Percentiles rank a stretch among this genome's conserved stretches.
These are phyloP conservation scores for Acrobasis suavella DNA, from an alignment of 2,888 invertebrate species.

Conservation along the genomic window DNA sequence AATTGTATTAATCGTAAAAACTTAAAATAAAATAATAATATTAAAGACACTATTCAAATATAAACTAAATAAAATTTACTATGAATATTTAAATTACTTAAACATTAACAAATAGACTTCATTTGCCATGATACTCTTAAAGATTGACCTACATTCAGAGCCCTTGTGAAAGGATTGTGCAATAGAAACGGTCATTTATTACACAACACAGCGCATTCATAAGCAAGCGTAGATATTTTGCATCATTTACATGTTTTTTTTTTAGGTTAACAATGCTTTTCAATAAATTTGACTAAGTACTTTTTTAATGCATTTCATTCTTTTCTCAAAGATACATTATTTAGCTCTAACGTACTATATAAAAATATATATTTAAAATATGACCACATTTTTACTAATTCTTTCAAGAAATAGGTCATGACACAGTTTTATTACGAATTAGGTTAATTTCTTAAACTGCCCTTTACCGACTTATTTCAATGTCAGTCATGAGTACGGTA, in stretches of 20 bases:
- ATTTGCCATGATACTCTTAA: conserved; percentile 67
- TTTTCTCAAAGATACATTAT: background rate
- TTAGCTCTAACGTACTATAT: background rate
- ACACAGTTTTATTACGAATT: conserved; percentile 67
- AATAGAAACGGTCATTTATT: conserved; percentile 82
- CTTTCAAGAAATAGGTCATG: conserved; percentile 62
- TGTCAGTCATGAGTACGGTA: conserved; percentile 85
- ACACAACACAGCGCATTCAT: conserved; percentile 78
- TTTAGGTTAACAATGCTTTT: conserved; percentile 44
- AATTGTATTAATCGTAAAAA: background rate
- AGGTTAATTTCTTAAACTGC: conserved; percentile 77
- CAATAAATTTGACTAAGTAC: conserved; percentile 45
- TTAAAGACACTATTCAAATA: background rate
- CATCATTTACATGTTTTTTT: conserved; percentile 66
- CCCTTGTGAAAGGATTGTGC: conserved; percentile 84
- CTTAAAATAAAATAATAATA: background rate
- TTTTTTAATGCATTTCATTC: conserved; percentile 39
- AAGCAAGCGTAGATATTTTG: conserved; percentile 74
- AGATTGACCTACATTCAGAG: conserved; percentile 81
- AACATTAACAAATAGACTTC: conserved; percentile 34
- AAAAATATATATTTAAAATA: conserved; percentile 23
- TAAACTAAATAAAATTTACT: conserved; percentile 15
- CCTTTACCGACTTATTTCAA: conserved; percentile 82
- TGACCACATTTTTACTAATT: conserved; percentile 21
- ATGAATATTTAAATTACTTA: conserved; percentile 2